phyloP scores from a whole-genome alignment of 2,113 vertebrate species.

The Eurypyga helias region DNA sequence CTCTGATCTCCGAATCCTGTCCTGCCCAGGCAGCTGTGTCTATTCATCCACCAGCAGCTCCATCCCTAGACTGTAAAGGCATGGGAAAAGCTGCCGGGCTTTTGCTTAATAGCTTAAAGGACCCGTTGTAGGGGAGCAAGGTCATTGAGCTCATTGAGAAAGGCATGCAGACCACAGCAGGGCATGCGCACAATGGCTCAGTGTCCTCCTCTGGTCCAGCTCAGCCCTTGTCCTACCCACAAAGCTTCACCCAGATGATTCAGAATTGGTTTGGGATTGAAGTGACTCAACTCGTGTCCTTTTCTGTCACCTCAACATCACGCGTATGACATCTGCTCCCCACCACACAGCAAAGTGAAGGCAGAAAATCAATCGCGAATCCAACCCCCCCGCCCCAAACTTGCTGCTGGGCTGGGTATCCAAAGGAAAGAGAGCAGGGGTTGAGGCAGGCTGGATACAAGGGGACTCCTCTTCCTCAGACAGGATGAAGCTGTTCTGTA shows the following conservation, averaged over 20 bases:
- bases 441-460: neutral
- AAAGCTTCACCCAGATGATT: conserved; percentile 13
- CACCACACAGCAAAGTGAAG: neutral
- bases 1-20: neutral
- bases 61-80: neutral
- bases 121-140: conserved; percentile 2
- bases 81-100: neutral
- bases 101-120: conserved; percentile 11
- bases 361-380: neutral
- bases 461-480: neutral
- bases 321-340: neutral
- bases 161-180: neutral
- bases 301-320: neutral
- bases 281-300: conserved; percentile 49
- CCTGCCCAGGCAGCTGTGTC: conserved; percentile 34
- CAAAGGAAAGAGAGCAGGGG: neutral
- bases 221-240: neutral
- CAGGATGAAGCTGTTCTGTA: neutral
- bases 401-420: neutral
- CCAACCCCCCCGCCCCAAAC: neutral
- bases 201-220: conserved; percentile 26
- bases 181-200: conserved; percentile 30
- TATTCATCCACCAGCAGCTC: neutral
- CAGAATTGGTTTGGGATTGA: neutral
- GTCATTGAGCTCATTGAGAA: conserved; percentile 24